phyloP scores from a whole-genome alignment of 2,888 invertebrate genomes.

The Brenthis ino region DNA sequence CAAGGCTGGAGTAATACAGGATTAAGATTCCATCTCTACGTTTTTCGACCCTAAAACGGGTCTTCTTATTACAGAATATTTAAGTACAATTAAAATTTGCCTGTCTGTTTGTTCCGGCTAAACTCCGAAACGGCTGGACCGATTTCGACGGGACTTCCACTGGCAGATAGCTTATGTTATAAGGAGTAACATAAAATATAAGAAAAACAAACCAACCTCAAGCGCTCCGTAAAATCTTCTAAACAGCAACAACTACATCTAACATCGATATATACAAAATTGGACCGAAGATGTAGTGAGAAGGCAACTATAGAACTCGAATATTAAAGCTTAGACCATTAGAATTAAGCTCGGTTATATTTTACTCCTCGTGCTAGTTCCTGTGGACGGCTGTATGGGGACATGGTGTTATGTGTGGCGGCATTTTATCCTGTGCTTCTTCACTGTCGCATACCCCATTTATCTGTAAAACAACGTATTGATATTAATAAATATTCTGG shows the following conservation, averaged over 20 bases:
- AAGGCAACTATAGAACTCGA: conserved; percentile 68
- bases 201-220: conserved; percentile 34
- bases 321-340: conserved; percentile 50
- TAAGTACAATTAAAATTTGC: too few relatives aligned
- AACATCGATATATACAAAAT: conserved; percentile 53
- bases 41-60: too few relatives aligned
- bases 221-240: conserved; percentile 23
- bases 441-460: conserved; percentile 45
- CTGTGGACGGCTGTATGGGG: conserved; percentile 42
- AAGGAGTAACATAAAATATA: too few relatives aligned
- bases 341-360: conserved; percentile 69
- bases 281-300: conserved; percentile 71
- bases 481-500: background rate
- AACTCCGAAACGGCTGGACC: too few relatives aligned
- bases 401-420: conserved; percentile 40
- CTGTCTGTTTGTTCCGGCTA: too few relatives aligned
- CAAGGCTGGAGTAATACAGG: too few relatives aligned
- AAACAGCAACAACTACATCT: conserved; percentile 40
- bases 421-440: conserved; percentile 44
- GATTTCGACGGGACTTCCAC: too few relatives aligned
- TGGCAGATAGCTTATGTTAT: too few relatives aligned
- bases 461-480: conserved; percentile 43
- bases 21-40: too few relatives aligned
- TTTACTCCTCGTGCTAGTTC: conserved; percentile 43
- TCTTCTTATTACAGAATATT: too few relatives aligned